A percentile compares a stretch with the other conserved stretches of the same genome.
These are phyloP conservation scores for Cheirogaleus major DNA, from an alignment of 2,797 vertebrate genomes.

Conservation along the genomic window DNA sequence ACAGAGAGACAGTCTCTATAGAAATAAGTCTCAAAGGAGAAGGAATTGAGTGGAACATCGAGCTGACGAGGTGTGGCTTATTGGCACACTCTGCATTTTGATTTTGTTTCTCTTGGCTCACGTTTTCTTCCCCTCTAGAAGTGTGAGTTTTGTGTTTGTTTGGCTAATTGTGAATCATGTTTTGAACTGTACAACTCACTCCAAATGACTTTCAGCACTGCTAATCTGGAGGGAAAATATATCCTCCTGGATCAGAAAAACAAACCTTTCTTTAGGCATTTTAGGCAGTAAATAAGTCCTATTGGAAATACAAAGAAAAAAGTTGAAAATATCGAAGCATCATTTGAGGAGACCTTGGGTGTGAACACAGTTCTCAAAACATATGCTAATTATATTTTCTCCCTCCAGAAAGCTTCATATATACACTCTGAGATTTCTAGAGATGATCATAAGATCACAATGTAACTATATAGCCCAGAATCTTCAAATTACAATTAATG, in stretches of 20 bases:
- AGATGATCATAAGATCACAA: neutral
- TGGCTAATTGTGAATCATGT: conserved; percentile 8
- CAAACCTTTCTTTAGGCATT: neutral
- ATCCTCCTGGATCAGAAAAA: neutral
- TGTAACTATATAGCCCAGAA: neutral
- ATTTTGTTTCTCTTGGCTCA: conserved; percentile 64
- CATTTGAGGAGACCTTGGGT: neutral
- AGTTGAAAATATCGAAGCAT: neutral
- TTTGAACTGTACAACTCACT: neutral
- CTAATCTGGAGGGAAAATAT: conserved; percentile 2
- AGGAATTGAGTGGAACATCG: conserved; percentile 14
- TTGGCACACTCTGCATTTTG: conserved; percentile 15
- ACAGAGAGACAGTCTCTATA: conserved; percentile 66
- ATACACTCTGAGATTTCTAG: neutral
- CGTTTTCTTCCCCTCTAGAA: neutral
- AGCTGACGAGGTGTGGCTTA: conserved; percentile 10
- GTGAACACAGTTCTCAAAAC: neutral
- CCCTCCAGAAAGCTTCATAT: neutral
- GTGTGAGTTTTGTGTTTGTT: conserved; percentile 53
- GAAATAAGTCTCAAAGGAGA: conserved; percentile 59
- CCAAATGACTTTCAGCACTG: conserved; percentile 27
- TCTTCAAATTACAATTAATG: neutral
- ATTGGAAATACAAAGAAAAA: neutral
- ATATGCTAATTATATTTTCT: neutral
- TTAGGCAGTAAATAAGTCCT: neutral